Evolutionary conservation across 2,113 vertebrate species (phyloP), one percentile per base, ranked within the genome.

Genomic region (Strix uralensis): DNA sequence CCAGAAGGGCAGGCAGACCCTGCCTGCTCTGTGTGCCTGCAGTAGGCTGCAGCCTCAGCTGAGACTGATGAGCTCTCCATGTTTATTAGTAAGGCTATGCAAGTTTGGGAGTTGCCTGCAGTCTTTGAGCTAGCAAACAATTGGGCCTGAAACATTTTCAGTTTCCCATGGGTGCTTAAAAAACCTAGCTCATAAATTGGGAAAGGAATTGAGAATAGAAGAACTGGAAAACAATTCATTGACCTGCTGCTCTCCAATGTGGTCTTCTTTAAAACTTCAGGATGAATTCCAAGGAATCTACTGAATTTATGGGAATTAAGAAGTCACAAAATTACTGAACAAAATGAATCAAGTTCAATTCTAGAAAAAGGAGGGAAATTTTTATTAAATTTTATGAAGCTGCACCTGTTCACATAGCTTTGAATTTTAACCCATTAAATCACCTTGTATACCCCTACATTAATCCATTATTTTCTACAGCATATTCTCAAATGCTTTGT

Each of bases 151-250:
- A 96, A 81, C 27, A 52, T 90, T 91, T 90, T 59, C 51, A 29
- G 62, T 88, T 89, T 91, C 83, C 86, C 49, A 51, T 14, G 59
- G 46, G 63, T 87, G 52, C 55, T 70, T 90, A 61, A 94, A 94
- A 83, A 63, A 11, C 10, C 7, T 51, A 54, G 34, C 63, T 96
- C 62, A 36, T 65, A 86, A 88, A 77, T 15, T 70, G 85, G 67
- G 85, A 86, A 84, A 81, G 81, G 57, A 95, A 87, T 51, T 38
- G 94, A 94, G 70, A 77, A 69, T 11, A 92, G 78, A 70, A 95
- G 65, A 93, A 52, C 38, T 94, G 71, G 40, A 95, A 97, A 95
- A 94, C 0, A 0, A 70, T 69, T 81, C 63, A 73, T 44, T 93
- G 91, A 84, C 47, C 65, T 84, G 36, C 70, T 91, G 85, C 71